phyloP scores from a whole-genome alignment of 30 jellyfish, hydroid and myxozoan genomes.

The Hydractinia symbiolongicarpus region DNA sequence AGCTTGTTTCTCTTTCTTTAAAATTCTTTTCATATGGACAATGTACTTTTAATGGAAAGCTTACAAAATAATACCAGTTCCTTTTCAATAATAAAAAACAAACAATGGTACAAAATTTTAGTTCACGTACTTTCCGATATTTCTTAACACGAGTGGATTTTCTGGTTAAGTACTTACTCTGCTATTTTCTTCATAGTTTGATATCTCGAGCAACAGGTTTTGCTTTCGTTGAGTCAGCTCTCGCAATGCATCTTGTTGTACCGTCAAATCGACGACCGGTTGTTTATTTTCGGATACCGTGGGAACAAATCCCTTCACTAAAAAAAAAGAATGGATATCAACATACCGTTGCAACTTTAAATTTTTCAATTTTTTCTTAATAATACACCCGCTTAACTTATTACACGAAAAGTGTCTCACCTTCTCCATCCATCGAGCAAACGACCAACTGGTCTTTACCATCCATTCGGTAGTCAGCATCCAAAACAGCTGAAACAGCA shows the following conservation, averaged over 20 bases:
- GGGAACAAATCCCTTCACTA: conserved; percentile 82
- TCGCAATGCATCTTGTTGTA: conserved; percentile 74
- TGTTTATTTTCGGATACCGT: conserved; percentile 48
- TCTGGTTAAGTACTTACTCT: conserved; percentile 26
- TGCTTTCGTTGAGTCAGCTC: conserved; percentile 71
- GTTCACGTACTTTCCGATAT: too few relatives aligned
- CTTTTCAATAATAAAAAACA: too few relatives aligned
- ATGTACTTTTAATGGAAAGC: too few relatives aligned
- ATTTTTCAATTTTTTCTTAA: not conserved
- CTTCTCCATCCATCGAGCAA: conserved; percentile 95
- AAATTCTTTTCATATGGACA: too few relatives aligned
- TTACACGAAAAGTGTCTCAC: conserved; percentile 12
- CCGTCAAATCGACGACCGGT: conserved; percentile 52
- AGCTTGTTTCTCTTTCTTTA: too few relatives aligned
- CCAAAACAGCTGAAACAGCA: conserved; percentile 77
- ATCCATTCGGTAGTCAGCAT: conserved; percentile 88
- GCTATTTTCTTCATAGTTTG: conserved; percentile 62
- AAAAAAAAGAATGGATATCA: conserved; percentile 6
- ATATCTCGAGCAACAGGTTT: conserved; percentile 56
- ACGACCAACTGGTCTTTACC: conserved; percentile 72
- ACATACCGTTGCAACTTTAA: not conserved
- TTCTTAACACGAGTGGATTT: too few relatives aligned
- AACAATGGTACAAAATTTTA: too few relatives aligned
- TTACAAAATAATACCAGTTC: too few relatives aligned
- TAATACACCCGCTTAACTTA: not conserved